phyloP scores from a whole-genome alignment of 2,888 invertebrate genomes.

The Aleiodes leptofemur region DNA sequence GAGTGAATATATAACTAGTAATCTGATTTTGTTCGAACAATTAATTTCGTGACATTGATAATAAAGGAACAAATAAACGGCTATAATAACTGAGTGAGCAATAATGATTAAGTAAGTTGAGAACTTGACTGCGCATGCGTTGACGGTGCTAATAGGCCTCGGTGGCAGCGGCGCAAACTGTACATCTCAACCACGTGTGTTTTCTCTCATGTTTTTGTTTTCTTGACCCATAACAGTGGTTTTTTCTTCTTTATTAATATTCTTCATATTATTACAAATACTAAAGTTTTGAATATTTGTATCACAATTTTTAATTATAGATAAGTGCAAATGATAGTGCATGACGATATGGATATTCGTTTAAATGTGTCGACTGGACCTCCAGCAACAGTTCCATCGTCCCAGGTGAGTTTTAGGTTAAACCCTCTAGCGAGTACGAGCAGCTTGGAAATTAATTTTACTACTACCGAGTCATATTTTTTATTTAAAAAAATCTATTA shows the following conservation, averaged over 20 bases:
- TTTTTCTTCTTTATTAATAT: not conserved
- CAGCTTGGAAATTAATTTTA: too few relatives aligned
- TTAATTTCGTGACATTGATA: not conserved
- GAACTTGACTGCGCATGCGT: constrained; percentile 4
- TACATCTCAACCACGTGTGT: constrained; percentile 9
- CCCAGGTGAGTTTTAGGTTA: constrained; percentile 66
- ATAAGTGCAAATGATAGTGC: constrained; percentile 60
- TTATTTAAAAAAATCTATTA: not conserved
- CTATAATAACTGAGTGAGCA: too few relatives aligned
- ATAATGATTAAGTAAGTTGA: constrained; percentile 4
- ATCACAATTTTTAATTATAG: constrained; percentile 35
- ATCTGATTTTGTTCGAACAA: not conserved
- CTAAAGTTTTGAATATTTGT: not conserved
- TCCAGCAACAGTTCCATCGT: constrained; percentile 42
- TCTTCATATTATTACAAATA: not conserved
- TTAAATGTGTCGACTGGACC: constrained; percentile 65
- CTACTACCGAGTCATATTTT: too few relatives aligned
- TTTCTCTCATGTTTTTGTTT: constrained; percentile 24
- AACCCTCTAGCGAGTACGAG: not conserved
- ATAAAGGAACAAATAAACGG: too few relatives aligned
- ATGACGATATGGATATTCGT: constrained; percentile 67
- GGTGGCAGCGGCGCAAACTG: not conserved
- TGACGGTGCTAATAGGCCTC: not conserved
- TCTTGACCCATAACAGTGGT: not conserved
- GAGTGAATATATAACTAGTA: too few relatives aligned